These are phyloP conservation scores for Anthrax anthrax DNA, from an alignment of 2,888 invertebrate species.

Conservation along the genomic window DNA sequence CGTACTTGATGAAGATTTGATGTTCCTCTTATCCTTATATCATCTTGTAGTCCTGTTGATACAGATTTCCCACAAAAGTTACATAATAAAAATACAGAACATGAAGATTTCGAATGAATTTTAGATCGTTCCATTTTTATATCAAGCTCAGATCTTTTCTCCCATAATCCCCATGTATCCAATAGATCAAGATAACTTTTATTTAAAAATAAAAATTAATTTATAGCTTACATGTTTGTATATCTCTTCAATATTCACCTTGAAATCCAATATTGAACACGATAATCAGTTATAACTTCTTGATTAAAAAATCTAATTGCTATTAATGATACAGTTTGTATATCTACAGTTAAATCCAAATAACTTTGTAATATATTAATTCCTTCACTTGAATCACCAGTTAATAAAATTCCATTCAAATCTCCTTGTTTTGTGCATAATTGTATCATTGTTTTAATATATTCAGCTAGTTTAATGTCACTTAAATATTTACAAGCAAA, in stretches of 20 bases:
- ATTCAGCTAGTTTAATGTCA: conserved; percentile 65
- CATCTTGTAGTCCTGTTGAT: conserved; percentile 59
- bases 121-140: conserved; percentile 52
- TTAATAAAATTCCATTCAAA: conserved; percentile 70
- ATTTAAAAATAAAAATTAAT: neutral
- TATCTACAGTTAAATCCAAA: conserved; percentile 74
- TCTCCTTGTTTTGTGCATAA: conserved; percentile 62
- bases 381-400: conserved; percentile 62
- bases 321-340: conserved; percentile 78
- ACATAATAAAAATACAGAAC: conserved; percentile 70
- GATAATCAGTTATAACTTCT: conserved; percentile 47
- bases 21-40: conserved; percentile 36
- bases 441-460: conserved; percentile 54
- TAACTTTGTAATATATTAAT: conserved; percentile 72
- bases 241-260: too few species aligned
- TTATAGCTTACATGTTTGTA: too few species aligned
- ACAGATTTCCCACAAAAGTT: conserved; percentile 92
- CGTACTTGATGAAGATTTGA: conserved; percentile 29
- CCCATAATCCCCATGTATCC: conserved; percentile 85
- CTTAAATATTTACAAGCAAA: conserved; percentile 78
- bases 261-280: conserved; percentile 53
- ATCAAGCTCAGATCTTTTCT: conserved; percentile 77
- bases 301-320: conserved; percentile 62
- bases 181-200: conserved; percentile 65
- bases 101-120: conserved; percentile 41